Evolutionary conservation across 2,888 invertebrate genomes (phyloP).

Genomic region (Molorchus minor): DNA sequence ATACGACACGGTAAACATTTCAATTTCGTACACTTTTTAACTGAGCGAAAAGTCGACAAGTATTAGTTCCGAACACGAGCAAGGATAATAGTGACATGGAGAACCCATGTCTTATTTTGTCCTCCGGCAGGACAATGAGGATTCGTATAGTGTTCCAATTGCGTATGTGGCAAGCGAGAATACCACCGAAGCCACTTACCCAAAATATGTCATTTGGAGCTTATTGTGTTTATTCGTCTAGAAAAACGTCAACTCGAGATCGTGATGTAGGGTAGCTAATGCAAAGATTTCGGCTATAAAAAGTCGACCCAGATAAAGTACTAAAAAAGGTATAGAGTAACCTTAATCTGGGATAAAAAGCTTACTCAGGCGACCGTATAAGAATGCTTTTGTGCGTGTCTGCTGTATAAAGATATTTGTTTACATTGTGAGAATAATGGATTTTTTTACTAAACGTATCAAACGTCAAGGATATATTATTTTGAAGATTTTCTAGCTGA

Average conservation of each 20-base stretch:
- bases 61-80: conserved; percentile 58
- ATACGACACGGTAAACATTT: conserved; percentile 33
- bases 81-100: conserved; percentile 53
- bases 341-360: conserved; percentile 48
- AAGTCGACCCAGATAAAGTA: conserved; percentile 42
- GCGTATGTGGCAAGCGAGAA: conserved; percentile 39
- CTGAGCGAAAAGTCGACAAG: conserved; percentile 53
- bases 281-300: conserved; percentile 40
- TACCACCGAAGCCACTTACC: conserved; percentile 34
- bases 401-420: conserved; percentile 26
- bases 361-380: conserved; percentile 38
- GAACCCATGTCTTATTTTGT: conserved; percentile 55
- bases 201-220: conserved; percentile 33
- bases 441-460: neutral
- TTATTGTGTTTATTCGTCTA: conserved; percentile 36
- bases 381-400: conserved; percentile 45
- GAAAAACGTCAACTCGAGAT: conserved; percentile 57
- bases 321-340: conserved; percentile 38
- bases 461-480: too few relatives aligned
- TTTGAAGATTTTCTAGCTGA: too few relatives aligned
- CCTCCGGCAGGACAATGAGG: conserved; percentile 44
- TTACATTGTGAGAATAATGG: conserved; percentile 22
- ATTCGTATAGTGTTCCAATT: conserved; percentile 55
- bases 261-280: conserved; percentile 46
- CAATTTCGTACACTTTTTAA: conserved; percentile 34